Base-by-base conservation (phyloP, 1,140 invertebrate genomes). In the Agrilus planipennis region DNA sequence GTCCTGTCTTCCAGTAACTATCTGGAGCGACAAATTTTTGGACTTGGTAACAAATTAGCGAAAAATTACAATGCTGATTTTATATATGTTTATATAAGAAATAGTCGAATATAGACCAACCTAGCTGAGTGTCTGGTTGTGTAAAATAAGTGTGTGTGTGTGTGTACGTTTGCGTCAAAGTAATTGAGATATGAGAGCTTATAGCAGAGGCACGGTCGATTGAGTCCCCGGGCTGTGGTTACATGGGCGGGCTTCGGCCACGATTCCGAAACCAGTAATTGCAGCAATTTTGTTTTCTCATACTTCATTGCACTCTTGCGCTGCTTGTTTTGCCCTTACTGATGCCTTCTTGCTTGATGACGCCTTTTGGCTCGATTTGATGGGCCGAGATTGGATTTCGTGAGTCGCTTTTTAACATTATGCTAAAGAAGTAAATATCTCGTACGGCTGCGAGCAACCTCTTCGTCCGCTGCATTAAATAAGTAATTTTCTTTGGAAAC, bases 221-320 rank as follows among this genome's bases (percentile, higher is more conserved):
- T 42, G 40, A 31, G 38, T 42, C 46, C 42, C 39, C 35, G 41
- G 43, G 49, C 46, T 55, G 51, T 55, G 51, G 54, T 56, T 56
- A 56, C 51, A 56, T 56, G 54, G 54, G 54, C 54, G 54, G 50
- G 46, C 50, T 50, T 21, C 34, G 47, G 40, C 49, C 51, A 49
- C 51, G 53, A 52, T 48, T 44, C 52, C 52, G 47, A 56, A 56
- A 56, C 54, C 54, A 34, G 45, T 56, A 54, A 56, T 56, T 54
- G 54, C 52, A 45, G 52, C 51, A 56, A 56, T 56, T 56, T 54
- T 49, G 45, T 53, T 55, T 52, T 53, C 53, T 55, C 49, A 55
- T 55, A 53, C 51, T 54, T 54, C 52, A 54, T 54, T 54, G 50
- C 49, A 42, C 37, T 46, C 28, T 34, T 41, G 27, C 15, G 36